phyloP scores from a whole-genome alignment of 2,888 invertebrate species.

The Octonoba sinensis region DNA sequence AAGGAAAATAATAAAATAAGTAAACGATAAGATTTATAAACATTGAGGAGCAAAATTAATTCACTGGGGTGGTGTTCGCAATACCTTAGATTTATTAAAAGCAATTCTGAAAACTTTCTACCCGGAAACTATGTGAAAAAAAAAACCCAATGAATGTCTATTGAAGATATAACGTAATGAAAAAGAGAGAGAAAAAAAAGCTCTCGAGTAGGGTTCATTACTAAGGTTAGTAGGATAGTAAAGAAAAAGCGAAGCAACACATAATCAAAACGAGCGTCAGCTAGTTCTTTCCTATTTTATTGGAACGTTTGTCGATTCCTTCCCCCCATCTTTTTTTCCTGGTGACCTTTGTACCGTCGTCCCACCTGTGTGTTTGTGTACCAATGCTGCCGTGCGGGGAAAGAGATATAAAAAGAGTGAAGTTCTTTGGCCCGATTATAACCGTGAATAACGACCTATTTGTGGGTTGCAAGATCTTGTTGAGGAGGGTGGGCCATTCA shows the following conservation, averaged over 20 bases:
- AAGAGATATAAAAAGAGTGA: conserved; percentile 15
- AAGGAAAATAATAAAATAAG: no score
- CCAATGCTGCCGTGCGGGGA: not conserved
- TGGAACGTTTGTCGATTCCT: conserved; percentile 14
- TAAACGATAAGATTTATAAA: no score
- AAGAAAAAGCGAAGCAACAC: conserved; percentile 6
- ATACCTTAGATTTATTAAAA: no score
- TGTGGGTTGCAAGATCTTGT: conserved; percentile 3
- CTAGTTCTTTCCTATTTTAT: conserved; percentile 36
- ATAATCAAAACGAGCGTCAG: conserved; percentile 22
- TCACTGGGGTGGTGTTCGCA: no score
- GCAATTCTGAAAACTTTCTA: no score
- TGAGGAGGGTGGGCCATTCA: no score
- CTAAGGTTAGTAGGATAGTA: conserved; percentile 57
- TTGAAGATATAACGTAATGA: no score
- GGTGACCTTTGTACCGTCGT: conserved; percentile 31
- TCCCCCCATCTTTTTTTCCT: conserved; percentile 28
- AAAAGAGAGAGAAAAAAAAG: no score
- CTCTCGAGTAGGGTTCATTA: conserved; percentile 37
- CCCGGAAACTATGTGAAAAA: no score
- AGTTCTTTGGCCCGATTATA: conserved; percentile 42
- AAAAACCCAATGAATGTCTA: no score
- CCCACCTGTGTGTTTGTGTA: conserved; percentile 37
- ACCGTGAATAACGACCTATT: conserved; percentile 35
- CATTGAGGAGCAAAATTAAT: no score